These are phyloP conservation scores for Sebastes hopkinsi DNA, from an alignment of 2,797 vertebrate species.

Conservation along the genomic window DNA sequence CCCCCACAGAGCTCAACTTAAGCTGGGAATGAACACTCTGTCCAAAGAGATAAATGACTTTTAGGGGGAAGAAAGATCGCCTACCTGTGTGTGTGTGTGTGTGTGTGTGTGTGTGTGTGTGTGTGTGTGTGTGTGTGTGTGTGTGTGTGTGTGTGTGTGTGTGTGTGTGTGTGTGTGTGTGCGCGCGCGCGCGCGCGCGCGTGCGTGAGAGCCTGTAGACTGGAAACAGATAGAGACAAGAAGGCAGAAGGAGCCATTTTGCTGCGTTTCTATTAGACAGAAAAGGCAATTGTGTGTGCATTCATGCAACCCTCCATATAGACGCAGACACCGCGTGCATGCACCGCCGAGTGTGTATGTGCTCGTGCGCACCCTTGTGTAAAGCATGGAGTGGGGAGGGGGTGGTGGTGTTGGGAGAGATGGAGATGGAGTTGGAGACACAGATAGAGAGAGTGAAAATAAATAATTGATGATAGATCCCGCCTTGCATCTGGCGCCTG, in stretches of 20 bases:
- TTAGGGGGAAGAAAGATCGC: conserved; percentile 24
- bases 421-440: conserved; percentile 57
- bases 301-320: conserved; percentile 45
- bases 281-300: conserved; percentile 44
- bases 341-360: neutral
- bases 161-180: neutral
- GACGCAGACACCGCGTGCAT: conserved; percentile 47
- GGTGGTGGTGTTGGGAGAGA: conserved; percentile 5
- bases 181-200: too few relatives aligned
- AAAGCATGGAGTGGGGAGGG: conserved; percentile 36
- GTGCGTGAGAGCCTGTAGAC: neutral
- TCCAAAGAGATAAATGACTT: conserved; percentile 66
- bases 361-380: conserved; percentile 34
- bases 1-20: conserved; percentile 35
- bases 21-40: conserved; percentile 48
- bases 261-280: conserved; percentile 31
- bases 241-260: conserved; percentile 40
- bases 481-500: conserved; percentile 74
- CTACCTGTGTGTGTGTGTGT: conserved; percentile 5
- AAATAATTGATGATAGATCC: conserved; percentile 81
- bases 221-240: conserved; percentile 16
- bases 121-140: conserved; percentile 4
- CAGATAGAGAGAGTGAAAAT: conserved; percentile 65
- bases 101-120: conserved; percentile 13
- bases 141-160: neutral